phyloP scores from a whole-genome alignment of 2,113 vertebrate species.

The Melierax canorus region DNA sequence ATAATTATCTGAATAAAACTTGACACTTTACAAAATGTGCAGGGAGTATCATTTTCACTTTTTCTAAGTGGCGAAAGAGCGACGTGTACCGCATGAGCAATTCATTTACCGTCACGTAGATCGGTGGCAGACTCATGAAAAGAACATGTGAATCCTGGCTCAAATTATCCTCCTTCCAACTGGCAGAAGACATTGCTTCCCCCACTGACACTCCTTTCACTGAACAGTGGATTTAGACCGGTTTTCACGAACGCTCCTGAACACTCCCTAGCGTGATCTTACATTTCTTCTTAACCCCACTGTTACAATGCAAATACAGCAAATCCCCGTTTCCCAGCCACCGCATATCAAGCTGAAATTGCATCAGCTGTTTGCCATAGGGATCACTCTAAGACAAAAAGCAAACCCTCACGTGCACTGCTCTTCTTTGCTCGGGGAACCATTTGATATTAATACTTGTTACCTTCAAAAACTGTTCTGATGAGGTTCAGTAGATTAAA shows the following conservation, averaged over 20 bases:
- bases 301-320: neutral
- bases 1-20: neutral
- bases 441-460: neutral
- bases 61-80: neutral
- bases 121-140: neutral
- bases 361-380: neutral
- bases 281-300: neutral
- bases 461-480: neutral
- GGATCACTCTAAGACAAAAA: neutral
- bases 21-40: neutral
- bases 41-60: neutral
- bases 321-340: neutral
- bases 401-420: neutral
- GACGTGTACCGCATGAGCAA: fast-evolving
- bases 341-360: neutral
- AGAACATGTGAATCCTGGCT: neutral
- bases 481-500: neutral
- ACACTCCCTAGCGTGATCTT: neutral
- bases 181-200: neutral
- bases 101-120: neutral
- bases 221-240: neutral
- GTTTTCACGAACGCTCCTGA: neutral
- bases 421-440: neutral
- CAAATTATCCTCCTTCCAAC: neutral
- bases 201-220: neutral